A percentile compares a stretch with the other conserved stretches of the same genome.
These are phyloP conservation scores for Melanerpes aurifrons DNA, from an alignment of 2,113 vertebrate genomes.

Conservation along the genomic window DNA sequence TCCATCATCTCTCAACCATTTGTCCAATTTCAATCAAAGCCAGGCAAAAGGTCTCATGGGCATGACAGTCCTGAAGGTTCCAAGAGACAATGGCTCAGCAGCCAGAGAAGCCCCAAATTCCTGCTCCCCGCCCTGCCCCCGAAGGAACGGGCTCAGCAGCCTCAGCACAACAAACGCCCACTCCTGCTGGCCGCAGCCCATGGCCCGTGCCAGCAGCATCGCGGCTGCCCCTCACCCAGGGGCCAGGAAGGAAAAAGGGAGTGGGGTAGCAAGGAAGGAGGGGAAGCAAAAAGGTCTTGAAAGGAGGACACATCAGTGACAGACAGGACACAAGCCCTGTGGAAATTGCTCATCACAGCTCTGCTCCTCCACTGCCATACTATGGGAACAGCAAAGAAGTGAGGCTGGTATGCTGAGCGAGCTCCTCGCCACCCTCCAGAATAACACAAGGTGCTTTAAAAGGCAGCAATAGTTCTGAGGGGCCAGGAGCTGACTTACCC, in stretches of 20 bases:
- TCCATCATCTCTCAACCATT: conserved; percentile 45
- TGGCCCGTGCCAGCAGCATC: neutral
- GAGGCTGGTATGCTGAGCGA: neutral
- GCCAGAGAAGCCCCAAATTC: neutral
- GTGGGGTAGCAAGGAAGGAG: neutral
- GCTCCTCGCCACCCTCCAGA: neutral
- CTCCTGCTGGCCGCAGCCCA: accelerated
- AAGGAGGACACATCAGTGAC: accelerated
- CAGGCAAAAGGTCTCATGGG: neutral
- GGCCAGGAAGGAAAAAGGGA: neutral
- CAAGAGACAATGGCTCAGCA: neutral
- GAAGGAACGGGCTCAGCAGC: neutral
- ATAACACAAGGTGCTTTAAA: neutral
- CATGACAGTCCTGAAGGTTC: neutral
- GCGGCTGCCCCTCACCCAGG: neutral
- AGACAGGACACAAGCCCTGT: neutral
- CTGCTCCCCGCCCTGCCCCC: neutral
- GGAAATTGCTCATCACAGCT: neutral
- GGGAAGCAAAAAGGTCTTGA: neutral
- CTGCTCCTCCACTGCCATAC: neutral
- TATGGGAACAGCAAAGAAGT: neutral
- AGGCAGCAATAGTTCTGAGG: neutral
- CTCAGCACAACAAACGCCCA: accelerated
- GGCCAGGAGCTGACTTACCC: neutral
- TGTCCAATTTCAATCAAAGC: conserved; percentile 30